Conservation (phyloP, 1,140 invertebrate species). For the Calephelis nemesis region DNA sequence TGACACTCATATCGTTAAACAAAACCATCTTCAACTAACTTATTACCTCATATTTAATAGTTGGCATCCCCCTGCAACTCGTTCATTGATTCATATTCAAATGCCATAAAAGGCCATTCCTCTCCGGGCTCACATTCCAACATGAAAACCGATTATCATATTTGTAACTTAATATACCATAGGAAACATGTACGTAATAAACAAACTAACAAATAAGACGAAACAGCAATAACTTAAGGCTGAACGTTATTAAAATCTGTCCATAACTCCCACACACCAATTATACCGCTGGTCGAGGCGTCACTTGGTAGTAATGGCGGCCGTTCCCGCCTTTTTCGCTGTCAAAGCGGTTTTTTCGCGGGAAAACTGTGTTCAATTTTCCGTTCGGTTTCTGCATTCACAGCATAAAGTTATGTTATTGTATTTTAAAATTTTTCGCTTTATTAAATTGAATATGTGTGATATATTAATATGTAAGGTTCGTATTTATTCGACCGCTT, state of each 20-base stretch:
- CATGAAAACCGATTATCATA: background rate
- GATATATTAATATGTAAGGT: background rate
- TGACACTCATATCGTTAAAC: too few species aligned
- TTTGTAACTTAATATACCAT: conserved; percentile 16
- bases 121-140: background rate
- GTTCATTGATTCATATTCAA: too few species aligned
- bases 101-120: too few species aligned
- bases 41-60: too few species aligned
- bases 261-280: conserved; percentile 63
- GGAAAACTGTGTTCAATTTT: conserved; percentile 54
- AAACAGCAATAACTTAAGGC: conserved; percentile 45
- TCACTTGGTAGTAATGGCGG: conserved; percentile 70
- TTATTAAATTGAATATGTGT: conserved; percentile 21
- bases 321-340: conserved; percentile 74
- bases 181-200: conserved; percentile 22
- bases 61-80: too few species aligned
- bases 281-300: conserved; percentile 63
- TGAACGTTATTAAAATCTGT: conserved; percentile 59
- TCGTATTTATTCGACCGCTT: background rate
- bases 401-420: conserved; percentile 38
- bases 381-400: conserved; percentile 50
- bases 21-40: too few species aligned
- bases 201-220: conserved; percentile 31
- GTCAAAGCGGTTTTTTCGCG: conserved; percentile 73
- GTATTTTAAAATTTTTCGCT: conserved; percentile 36